phyloP scores from a whole-genome alignment of 2,888 invertebrate genomes.

The Bhutanitis thaidina region DNA sequence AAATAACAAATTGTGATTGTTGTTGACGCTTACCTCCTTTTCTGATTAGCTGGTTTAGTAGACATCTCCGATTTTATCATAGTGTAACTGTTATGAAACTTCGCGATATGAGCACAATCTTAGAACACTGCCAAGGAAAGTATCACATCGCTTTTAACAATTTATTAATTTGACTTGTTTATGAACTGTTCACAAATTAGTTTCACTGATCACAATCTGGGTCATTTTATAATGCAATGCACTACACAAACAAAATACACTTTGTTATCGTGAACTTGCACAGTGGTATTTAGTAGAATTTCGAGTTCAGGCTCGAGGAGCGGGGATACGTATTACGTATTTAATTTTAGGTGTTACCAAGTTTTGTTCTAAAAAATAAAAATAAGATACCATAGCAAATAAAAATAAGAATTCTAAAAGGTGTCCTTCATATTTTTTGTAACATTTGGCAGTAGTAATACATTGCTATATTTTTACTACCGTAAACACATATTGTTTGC shows the following conservation, averaged over 20 bases:
- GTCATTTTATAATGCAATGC: slow-evolving; percentile 73
- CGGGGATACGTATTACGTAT: neutral
- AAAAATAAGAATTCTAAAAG: too few species aligned
- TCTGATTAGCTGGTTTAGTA: slow-evolving; percentile 82
- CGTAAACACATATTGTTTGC: too few species aligned
- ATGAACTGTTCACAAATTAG: slow-evolving; percentile 45
- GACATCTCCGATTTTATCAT: slow-evolving; percentile 66
- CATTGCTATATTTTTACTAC: too few species aligned
- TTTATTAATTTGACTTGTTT: slow-evolving; percentile 45
- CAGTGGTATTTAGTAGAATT: slow-evolving; percentile 37
- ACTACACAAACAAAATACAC: slow-evolving; percentile 65
- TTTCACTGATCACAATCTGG: slow-evolving; percentile 64
- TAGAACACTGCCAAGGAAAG: slow-evolving; percentile 80
- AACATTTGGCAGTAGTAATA: too few species aligned
- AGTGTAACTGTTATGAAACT: slow-evolving; percentile 62
- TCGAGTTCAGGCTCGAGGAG: too few species aligned
- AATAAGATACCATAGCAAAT: too few species aligned
- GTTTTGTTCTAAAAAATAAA: neutral
- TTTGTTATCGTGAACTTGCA: slow-evolving; percentile 70
- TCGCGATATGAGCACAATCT: slow-evolving; percentile 76
- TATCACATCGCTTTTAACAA: slow-evolving; percentile 72
- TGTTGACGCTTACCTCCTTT: slow-evolving; percentile 80
- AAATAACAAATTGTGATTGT: neutral
- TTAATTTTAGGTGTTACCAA: neutral
- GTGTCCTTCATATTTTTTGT: too few species aligned